Percentiles rank a stretch among this genome's conserved stretches.
Conservation (phyloP, 2,888 invertebrate genomes). For the Abscondita cerata region DNA sequence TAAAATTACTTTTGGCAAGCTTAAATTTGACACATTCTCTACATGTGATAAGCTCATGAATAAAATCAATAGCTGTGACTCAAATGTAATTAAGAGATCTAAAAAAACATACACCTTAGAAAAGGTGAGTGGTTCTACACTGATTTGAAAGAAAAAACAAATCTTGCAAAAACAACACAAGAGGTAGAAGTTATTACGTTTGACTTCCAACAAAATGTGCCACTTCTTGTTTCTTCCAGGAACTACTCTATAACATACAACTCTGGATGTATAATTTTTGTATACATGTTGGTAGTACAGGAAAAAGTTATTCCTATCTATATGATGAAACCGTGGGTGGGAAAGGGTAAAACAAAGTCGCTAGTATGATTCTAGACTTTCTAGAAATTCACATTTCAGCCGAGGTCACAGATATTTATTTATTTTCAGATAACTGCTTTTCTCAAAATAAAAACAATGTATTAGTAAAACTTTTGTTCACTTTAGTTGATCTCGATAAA, state of each 20-base stretch:
- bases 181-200: conserved; percentile 11
- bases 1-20: conserved; percentile 6
- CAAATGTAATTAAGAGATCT: background rate
- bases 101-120: no score
- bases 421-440: no score
- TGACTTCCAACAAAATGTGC: conserved; percentile 20
- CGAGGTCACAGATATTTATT: no score
- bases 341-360: background rate
- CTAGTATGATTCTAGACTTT: no score
- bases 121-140: conserved; percentile 9
- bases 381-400: no score
- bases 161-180: background rate
- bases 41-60: conserved; percentile 12
- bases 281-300: background rate
- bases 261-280: conserved; percentile 17
- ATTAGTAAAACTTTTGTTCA: no score
- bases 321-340: background rate
- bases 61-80: conserved; percentile 8
- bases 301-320: background rate
- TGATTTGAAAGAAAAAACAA: conserved; percentile 20
- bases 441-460: no score
- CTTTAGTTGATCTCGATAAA: no score
- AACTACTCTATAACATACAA: conserved; percentile 16
- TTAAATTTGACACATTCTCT: background rate
- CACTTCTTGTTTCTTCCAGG: conserved; percentile 10